Base-by-base conservation (phyloP, 2,113 vertebrate species). In the Phrynosoma platyrhinos region DNA sequence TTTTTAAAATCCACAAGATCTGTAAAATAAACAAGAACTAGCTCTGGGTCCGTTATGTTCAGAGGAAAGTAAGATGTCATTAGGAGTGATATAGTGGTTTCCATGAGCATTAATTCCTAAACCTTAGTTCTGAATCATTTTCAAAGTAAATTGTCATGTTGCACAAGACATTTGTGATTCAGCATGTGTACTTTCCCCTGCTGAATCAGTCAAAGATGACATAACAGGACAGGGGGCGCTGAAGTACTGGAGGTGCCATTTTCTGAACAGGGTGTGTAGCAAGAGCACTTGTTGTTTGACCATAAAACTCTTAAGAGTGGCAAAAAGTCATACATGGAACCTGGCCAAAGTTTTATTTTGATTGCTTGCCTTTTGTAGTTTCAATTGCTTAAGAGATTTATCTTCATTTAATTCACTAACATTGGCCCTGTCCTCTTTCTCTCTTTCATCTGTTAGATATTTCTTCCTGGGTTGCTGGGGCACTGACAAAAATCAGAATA, bases 51-150 rank as follows among this genome's bases (percentile, higher is more conserved):
- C 64, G 90, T 89, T 84, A 64, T 21, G 1, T 58, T 47, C 9
- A 52, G 23, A 30, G 27, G 68, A 32, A 74, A 80, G 36, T 47
- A 53, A 32, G 36, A 81, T 75, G 58, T 78, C 77, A n/a, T 72
- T 84, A 92, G 88, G 85, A 89, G 47, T 16, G 21, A 12, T 32
- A 58, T 77, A 84, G 85, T 87, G 72, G 42, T 91, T 93, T 83
- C 12, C 77, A 90, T 36, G 71, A 62, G n/a, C 55, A 76, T n/a
- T 21, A 90, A 85, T 18, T n/a, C 69, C 23, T 27, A 91, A 82
- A 84, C 20, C 58, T 81, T 90, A 71, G 12, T 84, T 94, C 77
- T 92, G 92, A 95, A 83, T 95, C 93, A 94, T 23, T 83, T 40
- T 0, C 0, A 87, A 84, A 58, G 3, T 74, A 80, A 42, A n/a